Base-by-base conservation (phyloP, 2,113 vertebrate species). In the Phalacrocorax aristotelis region DNA sequence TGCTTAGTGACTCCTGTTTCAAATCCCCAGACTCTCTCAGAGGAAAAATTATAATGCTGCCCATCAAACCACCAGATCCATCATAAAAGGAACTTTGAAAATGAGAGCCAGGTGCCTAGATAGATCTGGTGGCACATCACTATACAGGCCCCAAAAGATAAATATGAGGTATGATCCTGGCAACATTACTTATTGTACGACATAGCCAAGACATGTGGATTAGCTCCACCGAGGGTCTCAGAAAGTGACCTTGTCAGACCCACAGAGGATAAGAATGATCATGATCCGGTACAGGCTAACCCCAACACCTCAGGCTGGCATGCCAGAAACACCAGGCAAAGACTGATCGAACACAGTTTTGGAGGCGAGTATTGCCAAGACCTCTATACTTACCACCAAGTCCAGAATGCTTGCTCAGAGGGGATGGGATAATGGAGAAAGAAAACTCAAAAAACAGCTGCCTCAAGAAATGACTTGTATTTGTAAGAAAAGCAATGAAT, bases 401-500 rank as follows among this genome's bases (percentile, higher is more conserved):
- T 97, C 97, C 97, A 75, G 78, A 95, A 91, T 74, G 97, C 95
- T 97, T 98, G 97, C 95, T 98, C 97, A 95, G 93, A 92, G 91
- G 83, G 93, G 92, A 83, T 96, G 90, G 96, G 94, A 79, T 93
- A 97, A 96, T 97, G 96, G 96, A 98, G 97, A 98, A 98, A 98
- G 95, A 98, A 98, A 97, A 97, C 97, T 98, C 97, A 98, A 98
- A 98, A 95, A 97, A 97, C 97, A 97, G 95, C 96, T 98, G 96
- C 95, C 96, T 98, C 97, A 97, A 98, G 97, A 98, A 98, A 97
- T 98, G 97, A 98, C 95, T 97, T 98, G 97, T 98, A 98, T 98
- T 98, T 98, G 97, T 98, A 98, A 97, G 97, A 98, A 98, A 98
- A 98, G 97, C 97, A 98, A 98, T 97, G 97, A 97, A 97, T 95